Conservation (phyloP, 2,113 vertebrate species). For the Phylloscopus trochilus region DNA sequence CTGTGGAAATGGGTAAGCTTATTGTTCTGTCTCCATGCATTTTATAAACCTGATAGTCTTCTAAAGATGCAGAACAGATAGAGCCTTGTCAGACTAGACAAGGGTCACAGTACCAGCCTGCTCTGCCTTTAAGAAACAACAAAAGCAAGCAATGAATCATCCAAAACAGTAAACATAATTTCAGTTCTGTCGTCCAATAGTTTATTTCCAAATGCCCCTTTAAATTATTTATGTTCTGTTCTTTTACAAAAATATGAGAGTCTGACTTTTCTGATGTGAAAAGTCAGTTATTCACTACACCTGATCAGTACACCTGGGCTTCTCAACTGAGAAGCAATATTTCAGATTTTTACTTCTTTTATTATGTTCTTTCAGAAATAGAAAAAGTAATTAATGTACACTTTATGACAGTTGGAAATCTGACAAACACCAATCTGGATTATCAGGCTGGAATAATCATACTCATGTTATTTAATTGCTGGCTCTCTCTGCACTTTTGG, state of each 20-base stretch:
- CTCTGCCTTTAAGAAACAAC: neutral
- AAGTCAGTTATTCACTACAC: slow-evolving; percentile 10
- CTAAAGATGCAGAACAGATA: neutral
- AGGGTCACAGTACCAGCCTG: neutral
- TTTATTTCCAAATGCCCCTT: slow-evolving; percentile 38
- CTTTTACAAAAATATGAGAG: slow-evolving; percentile 10
- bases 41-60: neutral
- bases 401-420: neutral
- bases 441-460: neutral
- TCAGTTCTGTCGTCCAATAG: neutral
- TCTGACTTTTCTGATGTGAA: neutral
- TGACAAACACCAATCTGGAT: neutral
- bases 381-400: neutral
- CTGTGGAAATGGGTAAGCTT: neutral
- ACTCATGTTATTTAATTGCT: neutral
- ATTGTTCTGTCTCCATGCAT: neutral
- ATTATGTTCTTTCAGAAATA: neutral
- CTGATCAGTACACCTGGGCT: neutral
- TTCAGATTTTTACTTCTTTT: neutral
- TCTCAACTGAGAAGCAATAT: neutral
- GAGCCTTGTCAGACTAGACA: neutral
- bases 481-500: neutral
- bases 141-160: slow-evolving; percentile 21
- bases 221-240: neutral
- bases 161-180: neutral